These are phyloP conservation scores for Phaedon cochleariae DNA, from an alignment of 2,888 invertebrate species.

Conservation along the genomic window DNA sequence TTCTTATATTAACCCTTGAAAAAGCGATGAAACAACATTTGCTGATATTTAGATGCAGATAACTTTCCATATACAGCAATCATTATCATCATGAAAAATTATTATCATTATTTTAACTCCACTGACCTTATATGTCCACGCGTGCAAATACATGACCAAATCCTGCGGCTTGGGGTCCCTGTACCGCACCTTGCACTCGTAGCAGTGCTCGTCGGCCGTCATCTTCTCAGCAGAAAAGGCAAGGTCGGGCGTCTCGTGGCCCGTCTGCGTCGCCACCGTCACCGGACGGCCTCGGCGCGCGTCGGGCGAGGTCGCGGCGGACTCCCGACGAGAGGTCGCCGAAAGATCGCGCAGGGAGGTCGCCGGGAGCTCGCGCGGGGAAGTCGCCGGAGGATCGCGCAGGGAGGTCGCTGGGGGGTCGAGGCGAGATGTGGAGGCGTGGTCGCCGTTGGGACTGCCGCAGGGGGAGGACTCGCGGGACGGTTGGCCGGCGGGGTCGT, in stretches of 20 bases:
- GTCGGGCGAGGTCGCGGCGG: too few species aligned
- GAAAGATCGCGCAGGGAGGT: constrained; percentile 56
- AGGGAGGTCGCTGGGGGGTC: constrained; percentile 51
- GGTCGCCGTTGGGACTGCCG: constrained; percentile 66
- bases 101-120: background rate
- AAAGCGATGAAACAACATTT: too few species aligned
- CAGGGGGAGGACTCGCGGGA: constrained; percentile 79
- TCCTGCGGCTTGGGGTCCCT: constrained; percentile 91
- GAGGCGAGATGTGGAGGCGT: constrained; percentile 53
- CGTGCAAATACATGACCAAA: constrained; percentile 95
- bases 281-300: too few species aligned
- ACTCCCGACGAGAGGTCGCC: constrained; percentile 53
- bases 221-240: constrained; percentile 75
- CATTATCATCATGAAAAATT: background rate
- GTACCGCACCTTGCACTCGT: constrained; percentile 92
- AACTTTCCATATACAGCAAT: too few species aligned
- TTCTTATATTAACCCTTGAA: too few species aligned
- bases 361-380: constrained; percentile 53
- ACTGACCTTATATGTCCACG: constrained; percentile 87
- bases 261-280: constrained; percentile 87
- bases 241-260: constrained; percentile 77
- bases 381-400: constrained; percentile 52
- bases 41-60: too few species aligned
- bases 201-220: constrained; percentile 86
- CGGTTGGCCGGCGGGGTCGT: constrained; percentile 71